Percentiles rank a stretch among this genome's conserved stretches.
Conservation (phyloP, 2,113 vertebrate genomes). For the Chamaetylas fuelleborni region DNA sequence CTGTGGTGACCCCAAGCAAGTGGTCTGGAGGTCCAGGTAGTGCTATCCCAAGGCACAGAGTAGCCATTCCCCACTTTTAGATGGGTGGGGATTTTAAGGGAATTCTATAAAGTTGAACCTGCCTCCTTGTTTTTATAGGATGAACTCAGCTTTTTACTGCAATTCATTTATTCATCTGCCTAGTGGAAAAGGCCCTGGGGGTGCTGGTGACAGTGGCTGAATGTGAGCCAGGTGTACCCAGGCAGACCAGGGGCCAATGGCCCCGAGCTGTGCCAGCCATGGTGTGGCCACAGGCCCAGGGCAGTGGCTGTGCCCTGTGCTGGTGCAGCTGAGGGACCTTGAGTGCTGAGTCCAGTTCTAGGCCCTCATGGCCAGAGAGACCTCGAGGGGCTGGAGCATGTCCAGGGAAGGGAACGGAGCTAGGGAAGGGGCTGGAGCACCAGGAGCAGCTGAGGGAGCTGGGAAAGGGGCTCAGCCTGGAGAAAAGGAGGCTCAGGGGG, state of each 20-base stretch:
- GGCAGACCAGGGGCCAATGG: accelerated
- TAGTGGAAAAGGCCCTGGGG: background rate
- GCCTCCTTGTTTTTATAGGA: background rate
- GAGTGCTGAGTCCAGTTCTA: background rate
- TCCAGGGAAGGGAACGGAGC: background rate
- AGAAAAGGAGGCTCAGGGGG: background rate
- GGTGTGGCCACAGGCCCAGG: background rate
- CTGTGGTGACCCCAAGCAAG: background rate
- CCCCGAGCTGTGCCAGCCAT: background rate
- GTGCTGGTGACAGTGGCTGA: background rate
- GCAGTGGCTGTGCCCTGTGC: background rate
- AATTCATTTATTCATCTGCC: background rate
- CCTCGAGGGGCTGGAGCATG: accelerated
- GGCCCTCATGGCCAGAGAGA: background rate
- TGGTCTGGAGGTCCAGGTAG: background rate
- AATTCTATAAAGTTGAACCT: background rate
- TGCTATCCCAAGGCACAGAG: accelerated
- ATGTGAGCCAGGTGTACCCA: background rate
- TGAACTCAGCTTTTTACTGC: background rate
- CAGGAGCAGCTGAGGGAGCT: background rate
- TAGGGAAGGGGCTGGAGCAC: background rate
- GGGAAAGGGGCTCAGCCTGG: background rate
- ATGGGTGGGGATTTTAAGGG: background rate
- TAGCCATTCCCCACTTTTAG: background rate
- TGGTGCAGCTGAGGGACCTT: background rate